Percentiles rank a stretch among this genome's conserved stretches.
Conservation (phyloP, 2,113 vertebrate genomes). For the Hypomesus transpacificus region DNA sequence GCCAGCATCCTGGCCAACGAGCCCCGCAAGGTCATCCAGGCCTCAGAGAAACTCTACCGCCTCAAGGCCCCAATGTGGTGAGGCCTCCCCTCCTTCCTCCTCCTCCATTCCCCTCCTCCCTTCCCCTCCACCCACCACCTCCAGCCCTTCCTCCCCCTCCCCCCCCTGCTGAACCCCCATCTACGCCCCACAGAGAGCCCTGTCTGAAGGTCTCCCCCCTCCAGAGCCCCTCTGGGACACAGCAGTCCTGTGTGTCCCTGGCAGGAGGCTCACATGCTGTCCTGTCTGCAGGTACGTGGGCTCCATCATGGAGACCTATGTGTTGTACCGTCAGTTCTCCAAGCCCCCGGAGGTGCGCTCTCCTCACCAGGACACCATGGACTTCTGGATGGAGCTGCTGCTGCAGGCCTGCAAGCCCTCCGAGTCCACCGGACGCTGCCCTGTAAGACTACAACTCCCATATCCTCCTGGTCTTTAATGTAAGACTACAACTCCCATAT, state of each 20-base stretch:
- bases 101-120: no score
- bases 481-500: no score
- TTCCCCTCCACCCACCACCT: no score
- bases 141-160: no score
- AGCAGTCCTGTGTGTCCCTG: not conserved
- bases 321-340: slow-evolving; percentile 82
- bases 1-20: slow-evolving; percentile 82
- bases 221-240: no score
- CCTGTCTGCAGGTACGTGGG: slow-evolving; percentile 76
- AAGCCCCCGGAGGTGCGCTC: slow-evolving; percentile 57
- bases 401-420: slow-evolving; percentile 77
- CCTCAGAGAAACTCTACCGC: slow-evolving; percentile 86
- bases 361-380: slow-evolving; percentile 66
- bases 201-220: no score
- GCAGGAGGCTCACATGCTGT: not conserved
- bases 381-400: slow-evolving; percentile 88
- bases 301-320: slow-evolving; percentile 87
- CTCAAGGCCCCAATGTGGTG: slow-evolving; percentile 86
- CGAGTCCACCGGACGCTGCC: slow-evolving; percentile 59
- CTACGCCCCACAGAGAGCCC: no score
- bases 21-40: slow-evolving; percentile 78
- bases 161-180: no score
- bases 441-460: slow-evolving; percentile 63
- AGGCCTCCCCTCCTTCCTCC: slow-evolving; percentile 23
- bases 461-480: not conserved